Evolutionary conservation across 1,140 invertebrate species (phyloP).

Genomic region (Drosophila prosaltans): DNA sequence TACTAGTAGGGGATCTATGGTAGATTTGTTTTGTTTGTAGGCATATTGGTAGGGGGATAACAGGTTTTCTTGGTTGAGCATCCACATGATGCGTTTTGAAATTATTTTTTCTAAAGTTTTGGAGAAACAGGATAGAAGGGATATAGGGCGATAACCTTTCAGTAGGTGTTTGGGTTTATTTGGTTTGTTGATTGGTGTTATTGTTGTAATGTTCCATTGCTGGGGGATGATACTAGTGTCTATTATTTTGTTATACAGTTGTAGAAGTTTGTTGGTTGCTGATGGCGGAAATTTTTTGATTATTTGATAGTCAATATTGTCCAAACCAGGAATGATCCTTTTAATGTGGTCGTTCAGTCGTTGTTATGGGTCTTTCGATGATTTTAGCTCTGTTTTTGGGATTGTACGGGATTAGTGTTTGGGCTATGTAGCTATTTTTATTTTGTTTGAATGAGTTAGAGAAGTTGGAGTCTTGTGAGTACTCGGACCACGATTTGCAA

Average conservation of each 20-base stretch:
- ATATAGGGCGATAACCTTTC: background rate
- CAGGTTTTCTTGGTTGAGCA: no score
- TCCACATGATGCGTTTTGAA: no score
- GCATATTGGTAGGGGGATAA: no score
- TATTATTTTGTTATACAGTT: no score
- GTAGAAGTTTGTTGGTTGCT: no score
- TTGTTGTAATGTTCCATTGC: background rate
- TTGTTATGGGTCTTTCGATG: background rate
- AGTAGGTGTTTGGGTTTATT: constrained; percentile 11
- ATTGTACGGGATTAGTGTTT: background rate
- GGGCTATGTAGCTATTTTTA: background rate
- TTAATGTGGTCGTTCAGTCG: background rate
- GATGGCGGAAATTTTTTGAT: constrained; percentile 3
- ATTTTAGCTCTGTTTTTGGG: no score
- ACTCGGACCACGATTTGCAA: constrained; percentile 14
- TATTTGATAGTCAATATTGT: constrained; percentile 14
- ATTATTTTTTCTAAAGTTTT: background rate
- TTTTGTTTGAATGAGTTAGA: constrained; percentile 1
- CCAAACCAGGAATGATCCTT: constrained; percentile 1
- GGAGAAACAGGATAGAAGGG: background rate
- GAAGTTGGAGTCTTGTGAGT: constrained; percentile 3
- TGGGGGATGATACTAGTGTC: no score
- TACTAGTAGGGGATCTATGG: no score
- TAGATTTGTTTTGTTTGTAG: no score
- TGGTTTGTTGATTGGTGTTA: background rate